Percentiles rank a stretch among this genome's conserved stretches.
These are phyloP conservation scores for Machimus rusticus DNA, from an alignment of 2,888 invertebrate species.

Conservation along the genomic window DNA sequence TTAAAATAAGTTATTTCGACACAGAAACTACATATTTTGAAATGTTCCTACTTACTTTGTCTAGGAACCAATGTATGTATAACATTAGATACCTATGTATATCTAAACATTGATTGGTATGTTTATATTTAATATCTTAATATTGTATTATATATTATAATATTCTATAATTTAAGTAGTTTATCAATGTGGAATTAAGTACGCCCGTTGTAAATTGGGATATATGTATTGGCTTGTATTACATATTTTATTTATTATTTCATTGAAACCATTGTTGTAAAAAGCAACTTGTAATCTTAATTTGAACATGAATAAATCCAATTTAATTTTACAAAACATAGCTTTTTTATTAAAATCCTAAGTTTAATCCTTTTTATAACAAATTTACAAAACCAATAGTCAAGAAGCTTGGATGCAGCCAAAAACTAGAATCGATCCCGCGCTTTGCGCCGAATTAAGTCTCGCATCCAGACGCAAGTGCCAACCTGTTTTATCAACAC, in stretches of 20 bases:
- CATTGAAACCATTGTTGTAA: background rate
- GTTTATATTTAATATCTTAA: too few species aligned
- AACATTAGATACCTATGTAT: too few species aligned
- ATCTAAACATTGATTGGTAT: too few species aligned
- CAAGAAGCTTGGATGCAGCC: background rate
- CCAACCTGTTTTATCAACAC: conserved; percentile 41
- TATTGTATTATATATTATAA: too few species aligned
- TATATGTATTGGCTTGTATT: too few species aligned
- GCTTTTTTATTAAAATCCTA: background rate
- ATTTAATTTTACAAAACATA: background rate
- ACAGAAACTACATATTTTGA: too few species aligned
- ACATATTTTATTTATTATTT: background rate
- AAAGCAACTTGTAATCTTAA: background rate
- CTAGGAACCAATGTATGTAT: too few species aligned
- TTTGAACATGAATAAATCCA: background rate
- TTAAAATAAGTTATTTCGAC: too few species aligned
- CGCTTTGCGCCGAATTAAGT: conserved; percentile 3
- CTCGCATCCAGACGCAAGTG: conserved; percentile 1
- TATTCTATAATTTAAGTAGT: too few species aligned
- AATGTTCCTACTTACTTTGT: too few species aligned
- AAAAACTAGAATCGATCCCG: background rate
- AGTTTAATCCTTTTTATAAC: background rate
- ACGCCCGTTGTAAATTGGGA: too few species aligned
- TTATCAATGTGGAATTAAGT: too few species aligned
- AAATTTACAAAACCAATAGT: background rate